Evolutionary conservation across 1,140 invertebrate genomes (phyloP), one percentile per base, ranked within the genome.

Genomic region (Diabrotica virgifera): DNA sequence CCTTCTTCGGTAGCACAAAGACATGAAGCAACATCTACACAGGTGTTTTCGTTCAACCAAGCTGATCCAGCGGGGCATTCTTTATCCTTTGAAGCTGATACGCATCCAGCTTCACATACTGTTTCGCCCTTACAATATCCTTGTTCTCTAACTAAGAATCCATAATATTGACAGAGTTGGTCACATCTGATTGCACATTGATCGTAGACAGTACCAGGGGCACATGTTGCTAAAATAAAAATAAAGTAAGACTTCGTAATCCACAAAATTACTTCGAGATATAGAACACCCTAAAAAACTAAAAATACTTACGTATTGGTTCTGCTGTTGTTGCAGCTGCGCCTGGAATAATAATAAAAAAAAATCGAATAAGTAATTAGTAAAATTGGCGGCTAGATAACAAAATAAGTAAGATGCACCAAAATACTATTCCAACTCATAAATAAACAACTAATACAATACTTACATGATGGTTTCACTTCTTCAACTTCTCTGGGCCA

Each of bases 21-120:
- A 72, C 91, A 93, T 63, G 91, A 87, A 36, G 83, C 80, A 4
- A 82, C 72, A 5, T 84, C 76, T 6, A 93, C 89, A 71, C 92
- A 94, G 0, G 85, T 87, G 0, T 81, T 70, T 51, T 82, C 79
- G 74, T 93, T 90, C 9, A 87, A 80, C 87, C 89, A 91, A 24
- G 60, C 10, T 79, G 80, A 74, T 75, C 76, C 81, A 52, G 66
- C 13, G 6, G 70, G 69, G 66, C 74, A 76, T n/a, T 52, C 59
- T 0, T 35, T 11, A 9, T 58, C 58, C 66, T 70, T 74, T 0
- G 65, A 38, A 7, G 52, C 63, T 6, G 62, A 54, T 52, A 79
- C 59, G 72, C 74, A 77, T 67, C 84, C 85, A 38, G 82, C 70
- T n/a, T 84, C 73, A 68, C 86, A 88, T 57, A 81, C 77, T 0